phyloP scores from a whole-genome alignment of 2,888 invertebrate species.

The Apotomis capreana region DNA sequence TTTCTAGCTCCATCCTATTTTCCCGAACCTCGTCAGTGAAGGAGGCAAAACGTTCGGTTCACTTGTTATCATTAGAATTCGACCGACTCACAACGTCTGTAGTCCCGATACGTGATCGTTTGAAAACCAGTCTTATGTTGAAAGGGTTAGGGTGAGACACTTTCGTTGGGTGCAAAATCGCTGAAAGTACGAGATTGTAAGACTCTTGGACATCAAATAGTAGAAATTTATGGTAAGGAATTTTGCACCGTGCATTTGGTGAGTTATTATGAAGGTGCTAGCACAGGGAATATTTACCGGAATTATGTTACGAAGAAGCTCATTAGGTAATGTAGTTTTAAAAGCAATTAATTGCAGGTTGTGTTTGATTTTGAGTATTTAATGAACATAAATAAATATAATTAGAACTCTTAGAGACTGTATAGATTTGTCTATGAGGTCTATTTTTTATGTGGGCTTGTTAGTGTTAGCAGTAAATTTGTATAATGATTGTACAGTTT shows the following conservation, averaged over 20 bases:
- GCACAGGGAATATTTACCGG: not conserved
- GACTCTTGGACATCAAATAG: conserved; percentile 29
- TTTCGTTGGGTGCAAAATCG: not conserved
- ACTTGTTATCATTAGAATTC: conserved; percentile 36
- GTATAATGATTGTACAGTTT: too few relatives aligned
- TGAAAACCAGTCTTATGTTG: conserved; percentile 17
- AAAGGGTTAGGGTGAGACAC: not conserved
- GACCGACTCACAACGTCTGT: conserved; percentile 9
- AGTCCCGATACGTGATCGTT: not conserved
- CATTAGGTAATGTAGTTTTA: not conserved
- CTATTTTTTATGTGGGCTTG: too few relatives aligned
- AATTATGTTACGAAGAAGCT: not conserved
- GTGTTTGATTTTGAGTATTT: too few relatives aligned
- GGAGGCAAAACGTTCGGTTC: conserved; percentile 32
- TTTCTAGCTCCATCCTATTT: conserved; percentile 31
- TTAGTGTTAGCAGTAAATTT: too few relatives aligned
- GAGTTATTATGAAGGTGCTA: not conserved
- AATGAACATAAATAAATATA: too few relatives aligned
- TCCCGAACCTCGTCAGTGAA: conserved; percentile 22
- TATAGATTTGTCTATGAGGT: too few relatives aligned
- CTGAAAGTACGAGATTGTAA: conserved; percentile 8
- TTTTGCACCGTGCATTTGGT: conserved; percentile 18
- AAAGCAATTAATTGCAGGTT: too few relatives aligned
- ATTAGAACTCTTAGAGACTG: too few relatives aligned
- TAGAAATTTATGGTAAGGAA: conserved; percentile 18